These are phyloP conservation scores for Hypotaenidia philippensis DNA, from an alignment of 2,797 vertebrate genomes.

Conservation along the genomic window DNA sequence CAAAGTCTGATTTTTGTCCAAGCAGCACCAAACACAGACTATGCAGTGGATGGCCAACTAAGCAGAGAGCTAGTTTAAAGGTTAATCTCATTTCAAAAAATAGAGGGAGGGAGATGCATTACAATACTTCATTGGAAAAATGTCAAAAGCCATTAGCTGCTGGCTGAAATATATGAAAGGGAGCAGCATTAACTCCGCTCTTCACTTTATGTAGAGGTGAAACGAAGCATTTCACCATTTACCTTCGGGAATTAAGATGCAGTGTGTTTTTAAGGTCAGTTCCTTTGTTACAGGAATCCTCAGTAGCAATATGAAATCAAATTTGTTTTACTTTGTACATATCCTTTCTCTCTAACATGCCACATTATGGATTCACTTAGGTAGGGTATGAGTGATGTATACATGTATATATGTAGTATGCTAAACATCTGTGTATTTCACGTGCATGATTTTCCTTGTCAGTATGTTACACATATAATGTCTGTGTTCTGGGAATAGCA, in stretches of 20 bases:
- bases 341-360: background rate
- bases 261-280: constrained; percentile 24
- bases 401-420: background rate
- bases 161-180: constrained; percentile 31
- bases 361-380: accelerated
- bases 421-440: background rate
- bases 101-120: background rate
- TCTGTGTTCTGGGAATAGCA: background rate
- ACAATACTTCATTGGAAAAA: constrained; percentile 45
- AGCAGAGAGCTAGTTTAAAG: constrained; percentile 1
- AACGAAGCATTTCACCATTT: background rate
- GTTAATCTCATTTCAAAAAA: constrained; percentile 20
- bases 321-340: background rate
- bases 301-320: background rate
- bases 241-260: constrained; percentile 13
- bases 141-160: constrained; percentile 48
- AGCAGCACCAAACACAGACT: background rate
- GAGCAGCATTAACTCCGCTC: background rate
- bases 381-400: background rate
- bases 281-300: background rate
- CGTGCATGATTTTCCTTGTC: background rate
- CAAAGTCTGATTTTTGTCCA: background rate
- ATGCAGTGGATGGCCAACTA: background rate
- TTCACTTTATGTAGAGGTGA: background rate
- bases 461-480: background rate